Base-by-base conservation (phyloP, 2,113 vertebrate genomes). In the Oreochromis niloticus region DNA sequence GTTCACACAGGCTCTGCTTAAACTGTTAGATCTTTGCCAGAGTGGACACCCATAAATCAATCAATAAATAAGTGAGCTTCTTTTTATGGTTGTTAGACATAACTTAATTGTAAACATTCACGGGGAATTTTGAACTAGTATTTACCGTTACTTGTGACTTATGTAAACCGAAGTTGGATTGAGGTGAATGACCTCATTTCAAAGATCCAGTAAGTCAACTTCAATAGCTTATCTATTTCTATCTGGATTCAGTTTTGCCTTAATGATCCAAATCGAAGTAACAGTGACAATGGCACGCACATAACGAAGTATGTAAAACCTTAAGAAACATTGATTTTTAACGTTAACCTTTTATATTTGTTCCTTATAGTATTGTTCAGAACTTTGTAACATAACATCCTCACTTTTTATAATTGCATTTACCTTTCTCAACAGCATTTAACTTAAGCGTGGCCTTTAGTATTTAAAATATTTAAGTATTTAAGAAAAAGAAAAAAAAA, bases 351-450 rank as follows among this genome's bases (percentile, higher is more conserved):
- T 50, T 50, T 7, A 50, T 56, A 2, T 2, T 19, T 52, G 50
- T 52, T 52, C 7, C 50, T 52, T 52, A 19, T 52, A 5, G 19
- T 52, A 52, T n/a, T 9, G 17, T 5, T 52, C 8, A 9, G 7
- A 8, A 52, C 17, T 19, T 52, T 19, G 17, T 5, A 52, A 52
- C 84, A 83, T 63, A 66, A 90, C 92, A 88, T 82, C 85, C 89
- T 87, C 86, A 56, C 80, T 94, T 84, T 93, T 91, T 90, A 93
- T 88, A 94, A 93, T 56, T 66, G 81, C 90, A 81, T 93, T 93
- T 89, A 86, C 79, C 59, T 66, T 79, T 81, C 85, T 93, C 88
- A 94, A 95, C 89, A 82, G 93, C 86, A 95, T 95, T 94, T 93
- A 89, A 90, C 86, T 83, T 78, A 4, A 75, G 82, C 56, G 83